A percentile compares a stretch with the other conserved stretches of the same genome.
phyloP scores from a whole-genome alignment of 2,113 vertebrate species.

The Heptranchias perlo region DNA sequence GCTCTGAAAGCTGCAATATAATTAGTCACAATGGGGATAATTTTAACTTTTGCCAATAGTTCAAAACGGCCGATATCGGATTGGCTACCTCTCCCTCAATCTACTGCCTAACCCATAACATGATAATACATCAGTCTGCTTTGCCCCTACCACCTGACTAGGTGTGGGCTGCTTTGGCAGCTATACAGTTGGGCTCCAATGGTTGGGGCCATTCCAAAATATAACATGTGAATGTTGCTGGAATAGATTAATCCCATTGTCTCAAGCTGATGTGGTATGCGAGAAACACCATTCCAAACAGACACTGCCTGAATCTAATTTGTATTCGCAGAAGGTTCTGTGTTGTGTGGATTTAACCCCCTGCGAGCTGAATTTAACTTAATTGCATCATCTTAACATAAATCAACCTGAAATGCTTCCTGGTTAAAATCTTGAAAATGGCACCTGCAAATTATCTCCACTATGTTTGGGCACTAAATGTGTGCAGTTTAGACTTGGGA shows the following conservation, averaged over 20 bases:
- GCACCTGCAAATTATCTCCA: background rate
- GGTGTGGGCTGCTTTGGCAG: background rate
- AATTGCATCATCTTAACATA: background rate
- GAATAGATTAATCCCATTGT: background rate
- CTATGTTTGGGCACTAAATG: no score
- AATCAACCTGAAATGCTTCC: background rate
- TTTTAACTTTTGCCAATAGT: background rate
- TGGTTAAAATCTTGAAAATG: background rate
- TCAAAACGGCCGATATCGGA: no score
- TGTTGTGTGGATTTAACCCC: background rate
- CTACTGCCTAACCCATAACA: background rate
- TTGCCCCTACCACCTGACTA: background rate
- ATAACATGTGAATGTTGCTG: background rate
- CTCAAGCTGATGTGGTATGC: background rate
- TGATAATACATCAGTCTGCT: background rate
- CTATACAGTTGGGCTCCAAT: background rate
- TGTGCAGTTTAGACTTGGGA: background rate
- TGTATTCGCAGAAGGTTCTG: background rate
- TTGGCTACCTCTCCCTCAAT: background rate
- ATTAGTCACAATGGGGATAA: background rate
- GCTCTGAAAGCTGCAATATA: background rate
- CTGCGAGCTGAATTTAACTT: background rate
- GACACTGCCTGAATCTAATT: background rate
- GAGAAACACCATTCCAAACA: background rate
- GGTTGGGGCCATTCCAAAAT: background rate